Evolutionary conservation across 2,888 invertebrate species (phyloP).

Genomic region (Drosophila pseudotakahashii): DNA sequence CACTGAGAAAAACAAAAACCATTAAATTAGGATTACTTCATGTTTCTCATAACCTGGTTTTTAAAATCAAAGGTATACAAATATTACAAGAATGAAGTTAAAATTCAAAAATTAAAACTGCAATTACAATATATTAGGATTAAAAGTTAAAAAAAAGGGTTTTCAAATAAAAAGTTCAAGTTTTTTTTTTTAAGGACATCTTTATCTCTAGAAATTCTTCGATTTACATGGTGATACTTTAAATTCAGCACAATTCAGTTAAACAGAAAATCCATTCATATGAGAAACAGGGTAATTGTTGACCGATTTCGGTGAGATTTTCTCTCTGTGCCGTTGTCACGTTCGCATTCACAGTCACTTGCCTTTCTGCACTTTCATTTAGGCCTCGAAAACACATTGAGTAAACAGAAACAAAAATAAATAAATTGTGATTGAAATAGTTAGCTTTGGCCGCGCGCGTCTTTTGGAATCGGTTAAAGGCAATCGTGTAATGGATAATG

Average conservation of each 20-base stretch:
- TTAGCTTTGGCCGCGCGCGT: slow-evolving; percentile 2
- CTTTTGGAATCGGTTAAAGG: not conserved
- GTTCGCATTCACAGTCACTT: slow-evolving; percentile 46
- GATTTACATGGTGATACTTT: too few relatives aligned
- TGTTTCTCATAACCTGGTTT: not conserved
- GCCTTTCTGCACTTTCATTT: slow-evolving; percentile 68
- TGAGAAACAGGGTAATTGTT: not conserved
- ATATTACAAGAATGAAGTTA: too few relatives aligned
- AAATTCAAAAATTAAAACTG: too few relatives aligned
- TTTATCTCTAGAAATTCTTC: too few relatives aligned
- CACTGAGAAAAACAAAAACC: slow-evolving; percentile 20
- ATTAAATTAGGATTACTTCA: not conserved
- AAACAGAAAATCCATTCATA: not conserved
- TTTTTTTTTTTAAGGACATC: too few relatives aligned
- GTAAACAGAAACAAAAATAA: slow-evolving; percentile 20
- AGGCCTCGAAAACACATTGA: slow-evolving; percentile 37
- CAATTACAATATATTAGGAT: not conserved
- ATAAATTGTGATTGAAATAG: slow-evolving; percentile 14
- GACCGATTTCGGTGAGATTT: not conserved
- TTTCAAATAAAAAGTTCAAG: not conserved
- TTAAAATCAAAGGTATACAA: too few relatives aligned
- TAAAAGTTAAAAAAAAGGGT: not conserved
- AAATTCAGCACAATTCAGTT: too few relatives aligned
- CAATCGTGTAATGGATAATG: slow-evolving; percentile 3
- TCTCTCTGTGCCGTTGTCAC: slow-evolving; percentile 41